phyloP scores from a whole-genome alignment of 2,797 vertebrate species.

The Artibeus lituratus region DNA sequence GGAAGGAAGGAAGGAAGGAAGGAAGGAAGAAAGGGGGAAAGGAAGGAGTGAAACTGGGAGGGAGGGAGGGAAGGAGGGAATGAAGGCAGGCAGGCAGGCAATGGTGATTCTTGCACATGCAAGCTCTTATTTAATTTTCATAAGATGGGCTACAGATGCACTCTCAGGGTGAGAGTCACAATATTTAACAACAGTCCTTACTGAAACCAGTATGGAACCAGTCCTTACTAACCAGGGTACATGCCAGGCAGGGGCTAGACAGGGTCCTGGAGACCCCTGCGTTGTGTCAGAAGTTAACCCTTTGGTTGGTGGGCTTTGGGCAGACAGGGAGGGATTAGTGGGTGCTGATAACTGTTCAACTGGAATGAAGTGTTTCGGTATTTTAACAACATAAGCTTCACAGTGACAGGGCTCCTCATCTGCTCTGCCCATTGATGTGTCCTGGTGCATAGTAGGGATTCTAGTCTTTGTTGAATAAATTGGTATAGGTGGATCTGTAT shows the following conservation, averaged over 20 bases:
- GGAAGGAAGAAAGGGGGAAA: neutral
- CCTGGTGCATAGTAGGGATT: neutral
- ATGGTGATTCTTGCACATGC: neutral
- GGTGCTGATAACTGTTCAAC: neutral
- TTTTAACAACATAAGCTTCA: neutral
- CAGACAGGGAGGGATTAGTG: neutral
- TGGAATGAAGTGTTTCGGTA: no score
- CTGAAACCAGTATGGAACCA: no score
- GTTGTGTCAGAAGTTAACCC: neutral
- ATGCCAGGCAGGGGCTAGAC: neutral
- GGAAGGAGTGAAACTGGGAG: no score
- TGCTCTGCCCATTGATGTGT: neutral
- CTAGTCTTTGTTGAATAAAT: neutral
- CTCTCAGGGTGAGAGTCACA: neutral
- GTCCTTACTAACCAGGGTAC: neutral
- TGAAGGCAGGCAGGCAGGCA: neutral
- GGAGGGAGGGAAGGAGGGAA: rapidly evolving
- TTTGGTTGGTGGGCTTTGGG: neutral
- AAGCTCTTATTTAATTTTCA: neutral
- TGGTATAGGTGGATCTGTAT: no score
- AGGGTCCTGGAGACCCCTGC: neutral
- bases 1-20: no score
- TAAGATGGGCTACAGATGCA: neutral
- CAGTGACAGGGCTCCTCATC: rapidly evolving
- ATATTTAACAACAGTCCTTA: neutral